A percentile compares a stretch with the other conserved stretches of the same genome.
These are phyloP conservation scores for Oryzias melastigma DNA, from an alignment of 2,113 vertebrate species.

Conservation along the genomic window DNA sequence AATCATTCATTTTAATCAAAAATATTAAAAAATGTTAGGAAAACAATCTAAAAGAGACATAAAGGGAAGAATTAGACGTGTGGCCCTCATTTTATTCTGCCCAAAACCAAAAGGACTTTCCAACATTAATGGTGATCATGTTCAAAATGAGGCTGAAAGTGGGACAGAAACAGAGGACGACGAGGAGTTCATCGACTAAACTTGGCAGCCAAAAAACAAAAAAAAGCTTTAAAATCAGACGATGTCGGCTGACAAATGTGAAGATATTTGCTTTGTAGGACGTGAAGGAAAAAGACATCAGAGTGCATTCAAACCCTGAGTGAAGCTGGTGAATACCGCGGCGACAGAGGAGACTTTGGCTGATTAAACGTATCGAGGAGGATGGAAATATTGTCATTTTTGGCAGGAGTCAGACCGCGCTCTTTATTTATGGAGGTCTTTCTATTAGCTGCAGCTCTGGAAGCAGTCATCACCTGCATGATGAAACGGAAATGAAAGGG, in stretches of 20 bases:
- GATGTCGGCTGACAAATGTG: slow-evolving; percentile 47
- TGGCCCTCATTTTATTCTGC: too few species aligned
- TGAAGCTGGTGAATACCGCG: slow-evolving; percentile 22
- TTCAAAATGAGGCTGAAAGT: slow-evolving; percentile 23
- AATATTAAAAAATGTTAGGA: slow-evolving; percentile 4
- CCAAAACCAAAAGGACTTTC: too few species aligned
- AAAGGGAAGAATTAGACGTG: too few species aligned
- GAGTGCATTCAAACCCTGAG: slow-evolving; percentile 49
- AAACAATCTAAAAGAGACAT: neutral
- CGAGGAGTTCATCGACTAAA: slow-evolving; percentile 49
- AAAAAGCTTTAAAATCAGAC: neutral
- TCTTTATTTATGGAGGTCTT: neutral
- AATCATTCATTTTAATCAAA: slow-evolving; percentile 5
- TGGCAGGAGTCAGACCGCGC: slow-evolving; percentile 14
- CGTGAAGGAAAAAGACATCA: slow-evolving; percentile 44
- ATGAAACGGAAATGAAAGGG: slow-evolving; percentile 21
- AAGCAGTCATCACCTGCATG: slow-evolving; percentile 13
- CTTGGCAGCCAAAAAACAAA: slow-evolving; percentile 3
- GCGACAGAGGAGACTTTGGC: slow-evolving; percentile 14
- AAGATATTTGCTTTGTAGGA: slow-evolving; percentile 50
- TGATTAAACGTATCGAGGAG: slow-evolving; percentile 24
- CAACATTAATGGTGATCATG: slow-evolving; percentile 1
- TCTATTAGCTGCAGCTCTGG: slow-evolving; percentile 16
- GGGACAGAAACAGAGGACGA: slow-evolving; percentile 17
- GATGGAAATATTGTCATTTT: slow-evolving; percentile 12